These are phyloP conservation scores for Uropetala carovei DNA, from an alignment of 2,888 invertebrate species.

Conservation along the genomic window DNA sequence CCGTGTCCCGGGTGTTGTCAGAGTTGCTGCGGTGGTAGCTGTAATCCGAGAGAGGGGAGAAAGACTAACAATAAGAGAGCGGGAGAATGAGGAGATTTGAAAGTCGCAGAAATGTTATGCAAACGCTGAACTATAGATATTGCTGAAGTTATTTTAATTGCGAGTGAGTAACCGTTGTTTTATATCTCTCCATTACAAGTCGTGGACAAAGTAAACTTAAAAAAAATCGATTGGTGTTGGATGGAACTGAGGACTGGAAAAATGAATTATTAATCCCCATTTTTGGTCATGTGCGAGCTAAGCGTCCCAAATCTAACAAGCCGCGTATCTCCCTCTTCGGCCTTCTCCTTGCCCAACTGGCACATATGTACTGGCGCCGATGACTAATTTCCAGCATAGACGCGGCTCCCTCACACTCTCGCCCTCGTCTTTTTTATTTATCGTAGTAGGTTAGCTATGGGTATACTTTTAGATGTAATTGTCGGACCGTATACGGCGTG, in stretches of 20 bases:
- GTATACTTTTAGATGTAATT: constrained; percentile 18
- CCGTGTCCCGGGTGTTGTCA: neutral
- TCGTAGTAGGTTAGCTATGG: neutral
- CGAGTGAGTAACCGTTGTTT: too few species aligned
- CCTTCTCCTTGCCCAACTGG: neutral
- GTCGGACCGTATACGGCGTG: constrained; percentile 10
- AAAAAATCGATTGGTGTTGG: too few species aligned
- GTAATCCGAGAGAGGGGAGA: neutral
- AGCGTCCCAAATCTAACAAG: too few species aligned
- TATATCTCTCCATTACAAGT: too few species aligned
- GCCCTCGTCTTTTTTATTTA: neutral
- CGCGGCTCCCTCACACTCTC: neutral
- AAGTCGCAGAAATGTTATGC: too few species aligned
- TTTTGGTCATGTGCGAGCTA: too few species aligned
- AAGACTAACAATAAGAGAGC: neutral
- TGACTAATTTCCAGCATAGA: constrained; percentile 2
- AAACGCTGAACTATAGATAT: too few species aligned
- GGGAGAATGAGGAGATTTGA: neutral
- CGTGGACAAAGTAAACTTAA: too few species aligned
- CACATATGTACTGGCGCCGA: neutral
- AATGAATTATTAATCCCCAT: too few species aligned
- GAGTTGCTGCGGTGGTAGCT: neutral
- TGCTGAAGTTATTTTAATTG: too few species aligned
- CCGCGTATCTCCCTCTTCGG: too few species aligned
- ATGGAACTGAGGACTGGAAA: too few species aligned